phyloP scores from a whole-genome alignment of 1,140 invertebrate genomes.

The Camponotus floridanus region DNA sequence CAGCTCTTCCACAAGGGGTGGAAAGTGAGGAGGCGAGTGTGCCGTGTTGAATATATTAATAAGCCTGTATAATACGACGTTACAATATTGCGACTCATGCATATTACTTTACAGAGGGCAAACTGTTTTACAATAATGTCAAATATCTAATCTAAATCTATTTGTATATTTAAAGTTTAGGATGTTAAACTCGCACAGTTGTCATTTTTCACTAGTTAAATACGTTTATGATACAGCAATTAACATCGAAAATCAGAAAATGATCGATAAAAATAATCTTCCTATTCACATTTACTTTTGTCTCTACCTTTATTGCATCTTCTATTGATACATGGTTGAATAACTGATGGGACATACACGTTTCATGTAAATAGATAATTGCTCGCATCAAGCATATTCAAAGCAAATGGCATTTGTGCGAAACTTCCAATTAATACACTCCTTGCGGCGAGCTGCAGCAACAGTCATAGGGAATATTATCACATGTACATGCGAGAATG shows the following conservation, averaged over 20 bases:
- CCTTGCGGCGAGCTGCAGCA: constrained; percentile 8
- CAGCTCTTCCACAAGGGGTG: background rate
- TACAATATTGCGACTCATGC: constrained; percentile 18
- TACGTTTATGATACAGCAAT: background rate
- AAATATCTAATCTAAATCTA: constrained; percentile 33
- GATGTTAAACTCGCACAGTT: background rate
- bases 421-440: constrained; percentile 67
- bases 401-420: constrained; percentile 60
- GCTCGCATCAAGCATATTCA: background rate
- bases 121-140: background rate
- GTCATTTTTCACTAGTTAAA: background rate
- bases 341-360: background rate
- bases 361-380: constrained; percentile 11
- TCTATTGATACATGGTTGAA: background rate
- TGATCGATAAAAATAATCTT: background rate
- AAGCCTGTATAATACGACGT: constrained; percentile 20
- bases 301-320: background rate
- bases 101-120: background rate
- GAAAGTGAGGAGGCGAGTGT: background rate
- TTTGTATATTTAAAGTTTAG: background rate
- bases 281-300: background rate
- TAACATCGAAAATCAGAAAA: background rate
- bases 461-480: background rate
- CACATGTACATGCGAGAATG: background rate
- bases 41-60: background rate